A percentile compares a stretch with the other conserved stretches of the same genome.
These are phyloP conservation scores for Alentia gelatinosa DNA, from an alignment of 2,888 invertebrate genomes.

Conservation along the genomic window DNA sequence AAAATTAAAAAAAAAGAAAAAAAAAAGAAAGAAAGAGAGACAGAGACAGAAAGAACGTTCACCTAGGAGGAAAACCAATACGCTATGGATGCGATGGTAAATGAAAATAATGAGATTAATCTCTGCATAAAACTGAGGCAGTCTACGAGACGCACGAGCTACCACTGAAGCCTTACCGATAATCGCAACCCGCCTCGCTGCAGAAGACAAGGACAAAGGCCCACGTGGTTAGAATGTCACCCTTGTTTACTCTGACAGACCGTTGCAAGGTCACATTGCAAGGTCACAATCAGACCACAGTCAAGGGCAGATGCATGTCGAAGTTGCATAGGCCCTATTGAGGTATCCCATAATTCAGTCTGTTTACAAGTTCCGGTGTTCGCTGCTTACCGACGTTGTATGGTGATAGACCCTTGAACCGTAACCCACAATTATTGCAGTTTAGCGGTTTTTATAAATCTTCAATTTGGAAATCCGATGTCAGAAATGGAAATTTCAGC, in stretches of 20 bases:
- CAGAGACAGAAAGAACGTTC: background rate
- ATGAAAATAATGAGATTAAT: background rate
- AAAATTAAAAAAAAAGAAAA: background rate
- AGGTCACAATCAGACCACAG: background rate
- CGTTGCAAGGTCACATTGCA: slow-evolving; percentile 12
- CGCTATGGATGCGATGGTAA: background rate
- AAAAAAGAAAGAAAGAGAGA: background rate
- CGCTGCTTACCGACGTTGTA: too few relatives aligned
- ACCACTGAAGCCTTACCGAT: slow-evolving; percentile 32
- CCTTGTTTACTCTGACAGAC: background rate
- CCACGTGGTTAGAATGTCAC: background rate
- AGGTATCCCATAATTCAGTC: too few relatives aligned
- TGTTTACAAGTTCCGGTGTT: too few relatives aligned
- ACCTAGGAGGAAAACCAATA: background rate
- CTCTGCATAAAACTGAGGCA: background rate
- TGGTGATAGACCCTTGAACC: too few relatives aligned
- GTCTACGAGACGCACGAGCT: slow-evolving; percentile 16
- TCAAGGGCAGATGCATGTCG: background rate
- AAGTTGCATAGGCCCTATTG: background rate
- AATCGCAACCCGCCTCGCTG: slow-evolving; percentile 43
- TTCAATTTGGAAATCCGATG: too few relatives aligned
- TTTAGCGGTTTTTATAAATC: too few relatives aligned
- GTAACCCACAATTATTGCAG: too few relatives aligned
- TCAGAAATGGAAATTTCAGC: too few relatives aligned
- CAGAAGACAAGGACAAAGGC: slow-evolving; percentile 27